Evolutionary conservation across 1,140 invertebrate genomes (phyloP).

Genomic region (Calycopis cecrops): DNA sequence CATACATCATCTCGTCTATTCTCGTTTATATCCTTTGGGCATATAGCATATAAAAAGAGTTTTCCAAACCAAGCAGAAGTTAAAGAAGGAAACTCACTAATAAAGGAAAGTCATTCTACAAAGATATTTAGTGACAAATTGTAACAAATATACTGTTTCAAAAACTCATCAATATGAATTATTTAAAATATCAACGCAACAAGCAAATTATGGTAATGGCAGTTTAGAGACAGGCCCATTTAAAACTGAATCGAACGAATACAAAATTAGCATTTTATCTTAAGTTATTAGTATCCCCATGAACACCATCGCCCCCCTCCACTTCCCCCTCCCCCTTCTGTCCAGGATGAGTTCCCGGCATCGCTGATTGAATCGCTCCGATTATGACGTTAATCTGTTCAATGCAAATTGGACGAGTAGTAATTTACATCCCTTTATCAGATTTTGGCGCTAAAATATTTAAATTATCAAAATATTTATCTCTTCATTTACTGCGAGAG

Average conservation of each 20-base stretch:
- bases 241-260: constrained; percentile 66
- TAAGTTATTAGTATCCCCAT: constrained; percentile 65
- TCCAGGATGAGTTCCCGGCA: constrained; percentile 54
- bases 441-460: constrained; percentile 66
- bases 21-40: no score
- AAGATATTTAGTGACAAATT: no score
- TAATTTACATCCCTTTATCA: constrained; percentile 72
- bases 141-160: no score
- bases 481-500: background rate
- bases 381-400: constrained; percentile 74
- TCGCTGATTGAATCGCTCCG: constrained; percentile 70
- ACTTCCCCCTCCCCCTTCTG: constrained; percentile 30
- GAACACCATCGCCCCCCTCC: constrained; percentile 28
- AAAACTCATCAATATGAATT: no score
- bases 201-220: constrained; percentile 16
- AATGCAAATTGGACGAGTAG: constrained; percentile 72
- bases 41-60: no score
- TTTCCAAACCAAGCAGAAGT: no score
- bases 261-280: constrained; percentile 75
- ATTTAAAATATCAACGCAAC: background rate
- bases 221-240: constrained; percentile 30
- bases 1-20: no score
- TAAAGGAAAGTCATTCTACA: no score
- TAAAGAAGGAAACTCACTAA: no score
- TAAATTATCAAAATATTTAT: constrained; percentile 35